Base-by-base conservation (phyloP, 1,140 invertebrate species). In the Gryllus bimaculatus region DNA sequence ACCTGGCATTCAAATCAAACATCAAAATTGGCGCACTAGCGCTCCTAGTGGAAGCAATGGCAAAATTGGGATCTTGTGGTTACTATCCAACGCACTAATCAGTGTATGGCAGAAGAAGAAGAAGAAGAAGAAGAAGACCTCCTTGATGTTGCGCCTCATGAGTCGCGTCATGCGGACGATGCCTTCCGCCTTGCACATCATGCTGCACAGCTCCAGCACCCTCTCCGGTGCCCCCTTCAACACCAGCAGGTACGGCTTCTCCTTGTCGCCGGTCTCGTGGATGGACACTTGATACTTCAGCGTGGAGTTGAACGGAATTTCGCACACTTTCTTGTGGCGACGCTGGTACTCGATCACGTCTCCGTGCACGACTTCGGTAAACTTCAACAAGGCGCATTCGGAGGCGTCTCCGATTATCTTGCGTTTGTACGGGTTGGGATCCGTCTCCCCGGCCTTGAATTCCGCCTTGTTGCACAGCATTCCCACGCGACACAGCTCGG, bases 291-390 rank as follows among this genome's bases (percentile, higher is more conserved):
- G 94, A 86, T 94, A 96, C 86, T 96, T 97, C 81, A 93, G 95
- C 47, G 89, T 90, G 0, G 95, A 96, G 85, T 92, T 96, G 86
- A 96, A 95, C 1, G 95, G 94, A 82, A 95, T 91, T 85, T 96
- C 95, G 79, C 90, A 89, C 18, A 93, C 88, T 87, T 96, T 97
- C 77, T 88, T 90, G 85, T 95, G 91, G 39, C 88, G 85, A 47
- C 86, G 82, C 79, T 93, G 86, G 83, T 89, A 90, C 80, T 88
- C 86, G 10, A 87, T 89, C 0, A 94, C 91, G 81, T 92, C 90
- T 21, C 91, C 90, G 81, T 90, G 88, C 7, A 88, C 87, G 47
- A 92, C 82, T 86, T 94, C 93, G 85, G 93, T 92, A 83, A 91
- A 95, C 83, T 93, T 93, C 49, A 96, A 85, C 80, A 95, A 88